Evolutionary conservation across 1,140 invertebrate species (phyloP), one percentile per base, ranked within the genome.

Genomic region (Argopecten irradians): DNA sequence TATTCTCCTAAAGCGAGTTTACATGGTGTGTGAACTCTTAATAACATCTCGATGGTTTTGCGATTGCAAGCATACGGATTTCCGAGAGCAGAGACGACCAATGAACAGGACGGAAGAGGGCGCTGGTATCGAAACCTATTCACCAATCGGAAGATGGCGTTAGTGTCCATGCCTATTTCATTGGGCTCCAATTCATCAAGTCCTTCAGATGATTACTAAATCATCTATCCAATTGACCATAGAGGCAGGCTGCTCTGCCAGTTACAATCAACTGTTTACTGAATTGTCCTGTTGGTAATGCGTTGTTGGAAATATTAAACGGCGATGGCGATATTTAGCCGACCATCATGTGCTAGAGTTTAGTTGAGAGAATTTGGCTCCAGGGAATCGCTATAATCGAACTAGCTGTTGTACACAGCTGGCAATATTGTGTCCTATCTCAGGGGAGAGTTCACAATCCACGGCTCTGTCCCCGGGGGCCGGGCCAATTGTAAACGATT

Each of bases 391-490:
- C 55, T 71, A n/a, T 71, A 71, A 71, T 71, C 22, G n/a, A 71
- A 71, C 55, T 71, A n/a, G 55, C n/a, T 16, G n/a, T 71, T 28
- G 55, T 71, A 71, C 55, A 71, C 55, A 71, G 55, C 55, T 71
- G 55, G 55, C 55, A 71, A 71, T 71, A 71, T 71, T 71, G 55
- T 71, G 22, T 16, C n/a, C 22, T 22, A 16, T 3, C 55, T n/a
- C 55, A n/a, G 28, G 55, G 55, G 55, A 71, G 1, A 28, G 55
- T 16, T 28, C n/a, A 11, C 55, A 3, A 71, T 71, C 28, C 22
- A 71, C 11, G 28, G 55, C 11, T n/a, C 5, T 5, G n/a, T 8
- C 55, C 55, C 55, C 2, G 22, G 55, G 5, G n/a, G 55, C 55
- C 8, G 55, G n/a, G n/a, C 1, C 55, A 71, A 71, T 71, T 71